Evolutionary conservation across 23 tunicate species (phyloP).

Genomic region (Pegea sp.): DNA sequence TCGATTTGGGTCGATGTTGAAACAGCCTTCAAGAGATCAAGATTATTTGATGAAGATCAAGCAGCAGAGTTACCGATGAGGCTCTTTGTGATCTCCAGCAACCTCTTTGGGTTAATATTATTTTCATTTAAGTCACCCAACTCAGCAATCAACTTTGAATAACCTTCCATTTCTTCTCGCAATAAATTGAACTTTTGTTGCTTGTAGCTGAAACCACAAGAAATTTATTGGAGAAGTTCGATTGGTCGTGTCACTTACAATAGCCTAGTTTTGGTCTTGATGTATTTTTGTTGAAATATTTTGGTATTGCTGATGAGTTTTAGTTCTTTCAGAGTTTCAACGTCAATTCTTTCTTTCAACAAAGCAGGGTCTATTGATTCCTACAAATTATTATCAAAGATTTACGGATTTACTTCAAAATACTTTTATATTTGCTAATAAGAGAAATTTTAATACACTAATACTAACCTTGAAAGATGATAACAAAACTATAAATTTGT

Average conservation of each 20-base stretch:
- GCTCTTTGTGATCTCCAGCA: constrained; percentile 76
- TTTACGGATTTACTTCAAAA: too few relatives aligned
- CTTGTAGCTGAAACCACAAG: constrained; percentile 39
- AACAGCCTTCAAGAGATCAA: too few relatives aligned
- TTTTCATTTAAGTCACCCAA: constrained; percentile 49
- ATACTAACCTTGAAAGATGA: too few relatives aligned
- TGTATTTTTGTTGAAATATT: constrained; percentile 91
- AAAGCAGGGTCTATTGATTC: constrained; percentile 32
- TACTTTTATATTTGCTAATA: too few relatives aligned
- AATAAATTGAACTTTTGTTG: constrained; percentile 95
- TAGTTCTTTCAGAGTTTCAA: constrained; percentile 76
- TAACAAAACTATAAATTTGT: too few relatives aligned
- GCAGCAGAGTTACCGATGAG: constrained; percentile 36
- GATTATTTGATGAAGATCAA: too few relatives aligned
- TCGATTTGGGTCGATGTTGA: constrained; percentile 97
- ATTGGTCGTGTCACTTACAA: constrained; percentile 25
- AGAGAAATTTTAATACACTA: too few relatives aligned
- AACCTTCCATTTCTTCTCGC: constrained; percentile 99
- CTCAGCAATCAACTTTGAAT: constrained; percentile 76
- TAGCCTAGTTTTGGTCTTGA: constrained; percentile 92
- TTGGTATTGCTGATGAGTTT: constrained; percentile 51
- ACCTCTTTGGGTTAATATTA: constrained; percentile 18
- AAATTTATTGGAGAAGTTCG: not conserved
- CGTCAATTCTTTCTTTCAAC: constrained; percentile 86
- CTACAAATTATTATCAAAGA: not conserved